These are phyloP conservation scores for Pelecanoides urinatrix DNA, from an alignment of 2,113 vertebrate species.

Conservation along the genomic window DNA sequence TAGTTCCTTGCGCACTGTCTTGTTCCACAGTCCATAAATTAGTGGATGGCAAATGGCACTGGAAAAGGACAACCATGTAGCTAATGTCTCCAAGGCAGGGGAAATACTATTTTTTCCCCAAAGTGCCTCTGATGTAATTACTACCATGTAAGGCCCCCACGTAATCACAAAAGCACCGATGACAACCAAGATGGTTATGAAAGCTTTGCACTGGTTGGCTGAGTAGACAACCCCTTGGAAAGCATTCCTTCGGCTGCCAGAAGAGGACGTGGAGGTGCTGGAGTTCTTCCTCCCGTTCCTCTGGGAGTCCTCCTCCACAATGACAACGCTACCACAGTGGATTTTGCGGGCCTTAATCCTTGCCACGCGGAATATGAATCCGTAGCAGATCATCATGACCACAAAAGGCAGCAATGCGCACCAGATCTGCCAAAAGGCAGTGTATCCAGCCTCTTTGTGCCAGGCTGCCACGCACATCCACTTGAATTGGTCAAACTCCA, in stretches of 20 bases:
- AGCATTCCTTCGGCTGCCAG: slow-evolving; percentile 83
- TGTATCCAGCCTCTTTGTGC: slow-evolving; percentile 88
- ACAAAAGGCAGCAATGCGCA: slow-evolving; percentile 86
- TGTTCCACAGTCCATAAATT: slow-evolving; percentile 98
- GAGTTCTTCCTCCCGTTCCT: slow-evolving; percentile 91
- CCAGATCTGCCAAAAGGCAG: slow-evolving; percentile 94
- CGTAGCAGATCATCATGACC: slow-evolving; percentile 91
- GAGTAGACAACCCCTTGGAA: slow-evolving; percentile 88
- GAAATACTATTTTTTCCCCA: slow-evolving; percentile 90
- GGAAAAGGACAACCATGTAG: slow-evolving; percentile 92
- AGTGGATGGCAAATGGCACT: slow-evolving; percentile 93
- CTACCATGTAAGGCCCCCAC: slow-evolving; percentile 93
- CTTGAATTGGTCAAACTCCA: slow-evolving; percentile 96
- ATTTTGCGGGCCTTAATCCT: slow-evolving; percentile 96
- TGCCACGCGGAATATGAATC: slow-evolving; percentile 95
- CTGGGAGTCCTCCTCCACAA: slow-evolving; percentile 80
- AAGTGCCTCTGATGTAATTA: slow-evolving; percentile 90
- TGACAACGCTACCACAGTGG: slow-evolving; percentile 87
- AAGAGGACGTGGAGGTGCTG: slow-evolving; percentile 91
- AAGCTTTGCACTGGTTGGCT: slow-evolving; percentile 96
- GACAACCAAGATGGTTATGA: slow-evolving; percentile 94
- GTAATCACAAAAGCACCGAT: slow-evolving; percentile 91
- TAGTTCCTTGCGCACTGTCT: slow-evolving; percentile 95
- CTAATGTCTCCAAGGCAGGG: slow-evolving; percentile 88
- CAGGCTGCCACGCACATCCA: slow-evolving; percentile 96